Evolutionary conservation across 1,140 invertebrate species (phyloP).

Genomic region (Hyposmocoma kahamanoa): DNA sequence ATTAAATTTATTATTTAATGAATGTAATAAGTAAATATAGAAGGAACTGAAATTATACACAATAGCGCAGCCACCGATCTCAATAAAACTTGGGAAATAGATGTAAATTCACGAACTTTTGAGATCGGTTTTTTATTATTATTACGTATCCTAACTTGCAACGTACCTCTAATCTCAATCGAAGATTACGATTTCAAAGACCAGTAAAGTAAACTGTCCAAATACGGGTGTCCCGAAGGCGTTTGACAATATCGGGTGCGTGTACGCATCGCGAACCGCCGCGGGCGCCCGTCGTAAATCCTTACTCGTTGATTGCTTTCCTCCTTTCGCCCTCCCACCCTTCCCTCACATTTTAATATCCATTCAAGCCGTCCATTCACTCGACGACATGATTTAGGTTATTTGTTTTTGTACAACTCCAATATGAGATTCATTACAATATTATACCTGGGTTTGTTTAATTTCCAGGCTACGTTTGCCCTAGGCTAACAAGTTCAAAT

Average conservation of each 20-base stretch:
- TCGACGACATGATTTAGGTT: conserved; percentile 59
- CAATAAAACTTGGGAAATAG: too few relatives aligned
- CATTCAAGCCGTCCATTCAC: conserved; percentile 31
- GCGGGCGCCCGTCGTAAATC: conserved; percentile 41
- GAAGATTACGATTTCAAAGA: too few relatives aligned
- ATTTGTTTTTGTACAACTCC: conserved; percentile 62
- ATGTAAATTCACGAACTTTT: too few relatives aligned
- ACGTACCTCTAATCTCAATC: too few relatives aligned
- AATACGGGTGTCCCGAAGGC: conserved; percentile 15
- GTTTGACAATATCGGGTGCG: conserved; percentile 31
- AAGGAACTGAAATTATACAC: too few relatives aligned
- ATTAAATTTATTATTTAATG: too few relatives aligned
- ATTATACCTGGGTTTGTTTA: conserved; percentile 48
- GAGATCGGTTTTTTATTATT: too few relatives aligned
- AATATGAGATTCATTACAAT: conserved; percentile 52
- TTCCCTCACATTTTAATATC: conserved; percentile 27
- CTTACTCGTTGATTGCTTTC: conserved; percentile 54
- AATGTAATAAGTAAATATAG: too few relatives aligned
- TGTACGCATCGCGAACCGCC: conserved; percentile 15
- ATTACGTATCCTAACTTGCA: too few relatives aligned
- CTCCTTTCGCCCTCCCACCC: conserved; percentile 14
- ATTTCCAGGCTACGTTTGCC: conserved; percentile 29
- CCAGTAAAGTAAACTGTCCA: too few relatives aligned
- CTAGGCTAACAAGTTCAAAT: conserved; percentile 29
- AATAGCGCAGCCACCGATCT: too few relatives aligned